Base-by-base conservation (phyloP, 2,888 invertebrate genomes). In the Antheraea assamensis region DNA sequence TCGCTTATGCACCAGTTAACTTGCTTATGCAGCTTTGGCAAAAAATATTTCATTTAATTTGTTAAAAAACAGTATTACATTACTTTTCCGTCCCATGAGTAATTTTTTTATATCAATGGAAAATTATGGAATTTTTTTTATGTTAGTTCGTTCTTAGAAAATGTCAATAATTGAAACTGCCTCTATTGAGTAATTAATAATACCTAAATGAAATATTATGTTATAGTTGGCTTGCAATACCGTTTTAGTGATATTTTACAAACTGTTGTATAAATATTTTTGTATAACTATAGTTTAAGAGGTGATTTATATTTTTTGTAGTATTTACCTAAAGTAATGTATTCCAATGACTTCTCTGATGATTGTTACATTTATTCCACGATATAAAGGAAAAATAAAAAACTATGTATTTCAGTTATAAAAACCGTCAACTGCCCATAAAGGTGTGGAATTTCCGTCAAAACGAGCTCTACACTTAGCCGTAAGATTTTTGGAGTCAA, bases 261-360 rank as follows among this genome's bases (percentile, higher is more conserved):
- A 72, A 55, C 27, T 68, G 68, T 72, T 66, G 61, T 72, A 71
- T 66, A 35, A 66, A 52, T 75, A 71, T 42, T 64, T 49, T 72
- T 31, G 68, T 52, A 66, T 27, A 42, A 72, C n/a, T 42, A 70
- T n/a, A 49, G 19, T 61, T 5, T 72, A 47, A 61, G 61, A 61
- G 21, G 27, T 58, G 8, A 58, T 24, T 61, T 61, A 30, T 27
- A 61, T 61, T 61, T 55, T 58, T 27, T 61, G 61, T 27, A 61
- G 27, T 61, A 61, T 17, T 27, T 58, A 58, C n/a, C 27, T 61
- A 27, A 27, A 24, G 8, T 24, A 7, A 61, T 61, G 13, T 27
- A 61, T 61, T 61, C 17, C 27, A 27, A 2, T 27, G 2, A 61
- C 21, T 21, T 27, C 3, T 2, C 61, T 17, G 27, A 17, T 13